phyloP scores from a whole-genome alignment of 2,797 vertebrate species.

The Lutjanus campechanus region DNA sequence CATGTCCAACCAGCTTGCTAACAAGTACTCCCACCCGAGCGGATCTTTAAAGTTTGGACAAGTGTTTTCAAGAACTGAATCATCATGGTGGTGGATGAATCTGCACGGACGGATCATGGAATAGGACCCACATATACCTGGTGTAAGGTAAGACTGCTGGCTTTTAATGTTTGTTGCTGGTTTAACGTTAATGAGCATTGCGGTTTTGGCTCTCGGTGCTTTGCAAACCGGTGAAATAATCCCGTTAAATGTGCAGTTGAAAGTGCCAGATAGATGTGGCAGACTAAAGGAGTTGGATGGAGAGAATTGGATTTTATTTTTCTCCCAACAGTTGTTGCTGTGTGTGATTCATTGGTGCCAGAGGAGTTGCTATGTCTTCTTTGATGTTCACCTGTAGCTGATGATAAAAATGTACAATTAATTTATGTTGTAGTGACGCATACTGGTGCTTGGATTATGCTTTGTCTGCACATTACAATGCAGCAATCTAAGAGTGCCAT shows the following conservation, averaged over 20 bases:
- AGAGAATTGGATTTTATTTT: neutral
- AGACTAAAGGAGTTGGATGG: neutral
- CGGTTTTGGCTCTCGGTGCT: neutral
- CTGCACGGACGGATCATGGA: neutral
- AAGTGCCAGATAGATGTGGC: neutral
- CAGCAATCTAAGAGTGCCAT: too few relatives aligned
- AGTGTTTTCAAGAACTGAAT: too few relatives aligned
- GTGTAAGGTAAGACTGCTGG: slow-evolving; percentile 1
- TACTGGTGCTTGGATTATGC: neutral
- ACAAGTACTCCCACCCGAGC: neutral
- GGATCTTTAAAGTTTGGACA: neutral
- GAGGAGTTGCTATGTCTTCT: neutral
- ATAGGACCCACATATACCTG: too few relatives aligned
- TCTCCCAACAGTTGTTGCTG: neutral
- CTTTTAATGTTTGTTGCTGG: neutral
- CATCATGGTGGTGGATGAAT: neutral
- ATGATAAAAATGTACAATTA: neutral
- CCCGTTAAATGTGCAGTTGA: neutral
- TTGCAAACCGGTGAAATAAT: neutral
- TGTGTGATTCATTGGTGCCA: neutral
- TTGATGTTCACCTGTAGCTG: neutral
- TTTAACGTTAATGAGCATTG: neutral
- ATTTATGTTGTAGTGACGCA: neutral
- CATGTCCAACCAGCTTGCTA: too few relatives aligned
- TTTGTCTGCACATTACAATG: neutral